Base-by-base conservation (phyloP, 1,140 invertebrate genomes). In the Triops longicaudatus region DNA sequence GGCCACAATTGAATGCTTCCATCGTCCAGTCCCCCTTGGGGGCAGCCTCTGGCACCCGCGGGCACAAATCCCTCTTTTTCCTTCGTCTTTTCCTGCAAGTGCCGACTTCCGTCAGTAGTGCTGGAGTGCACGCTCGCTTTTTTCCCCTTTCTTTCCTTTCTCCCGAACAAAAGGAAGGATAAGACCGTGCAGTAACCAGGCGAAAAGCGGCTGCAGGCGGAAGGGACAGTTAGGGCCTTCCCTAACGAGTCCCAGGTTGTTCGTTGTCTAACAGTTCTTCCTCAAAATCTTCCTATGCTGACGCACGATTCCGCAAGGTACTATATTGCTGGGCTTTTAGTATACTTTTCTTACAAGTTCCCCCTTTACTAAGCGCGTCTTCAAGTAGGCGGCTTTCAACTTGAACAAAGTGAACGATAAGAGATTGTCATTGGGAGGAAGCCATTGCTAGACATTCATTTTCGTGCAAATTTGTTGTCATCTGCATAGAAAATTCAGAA, bases 1-100 rank as follows among this genome's bases (percentile, higher is more conserved):
- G 50, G 50, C 50, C 14, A 63, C 50, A 63, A 63, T 63, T 63
- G 50, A 63, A 63, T 63, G 50, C 50, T 63, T 63, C 50, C 50
- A 63, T 63, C 50, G 50, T 63, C n/a, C 22, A 22, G 50, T 7
- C 50, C 50, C 50, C 22, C 50, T 17, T 63, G 9, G 50, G 50
- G 50, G 50, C 17, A 14, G 50, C 50, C 50, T 63, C 50, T 14
- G 50, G 50, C 9, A 9, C 50, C 17, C 50, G 17, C 14, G 50
- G 50, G 50, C 50, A 22, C 14, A 63, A n/a, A 22, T 63, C 50
- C 50, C 2, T 22, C 22, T 63, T 22, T 63, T 63, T 63, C 17
- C 50, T 63, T 63, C 50, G 50, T 63, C 17, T 22, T 14, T 63
- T 63, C 14, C 17, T 6, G 50, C 50, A 63, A 63, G 50, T 17